A percentile compares a stretch with the other conserved stretches of the same genome.
phyloP scores from a whole-genome alignment of 2,797 vertebrate genomes.

The Paedocypris micromegethes region DNA sequence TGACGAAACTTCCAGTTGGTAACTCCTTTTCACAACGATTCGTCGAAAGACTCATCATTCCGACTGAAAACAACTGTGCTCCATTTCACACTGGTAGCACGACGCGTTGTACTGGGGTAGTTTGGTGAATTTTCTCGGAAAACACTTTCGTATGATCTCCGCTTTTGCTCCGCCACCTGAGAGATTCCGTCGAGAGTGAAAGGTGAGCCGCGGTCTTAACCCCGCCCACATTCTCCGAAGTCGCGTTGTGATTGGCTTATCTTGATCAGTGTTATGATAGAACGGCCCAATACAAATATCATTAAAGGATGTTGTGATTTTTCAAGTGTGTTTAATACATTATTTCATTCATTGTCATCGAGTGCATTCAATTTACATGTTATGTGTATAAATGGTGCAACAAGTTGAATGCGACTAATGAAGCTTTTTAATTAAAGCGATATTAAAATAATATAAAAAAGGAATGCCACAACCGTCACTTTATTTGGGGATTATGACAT shows the following conservation, averaged over 20 bases:
- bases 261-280: neutral
- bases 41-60: conserved; percentile 3
- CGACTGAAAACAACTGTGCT: too few relatives aligned
- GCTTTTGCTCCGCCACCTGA: conserved; percentile 22
- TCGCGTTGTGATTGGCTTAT: neutral
- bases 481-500: too few relatives aligned
- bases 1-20: conserved; percentile 4
- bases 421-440: too few relatives aligned
- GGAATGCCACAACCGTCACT: too few relatives aligned
- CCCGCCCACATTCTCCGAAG: neutral
- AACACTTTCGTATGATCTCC: neutral
- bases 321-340: too few relatives aligned
- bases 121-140: neutral
- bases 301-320: too few relatives aligned
- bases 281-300: too few relatives aligned
- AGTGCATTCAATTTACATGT: too few relatives aligned
- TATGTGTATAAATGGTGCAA: too few relatives aligned
- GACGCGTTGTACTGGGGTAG: neutral
- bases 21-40: conserved; percentile 3
- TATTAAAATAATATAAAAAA: too few relatives aligned
- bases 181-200: neutral
- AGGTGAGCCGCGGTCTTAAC: conserved; percentile 8
- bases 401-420: too few relatives aligned
- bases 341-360: too few relatives aligned
- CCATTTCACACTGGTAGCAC: neutral